Evolutionary conservation across 2,888 invertebrate species (phyloP), one percentile per base, ranked within the genome.

Genomic region (Brachyptera putata): DNA sequence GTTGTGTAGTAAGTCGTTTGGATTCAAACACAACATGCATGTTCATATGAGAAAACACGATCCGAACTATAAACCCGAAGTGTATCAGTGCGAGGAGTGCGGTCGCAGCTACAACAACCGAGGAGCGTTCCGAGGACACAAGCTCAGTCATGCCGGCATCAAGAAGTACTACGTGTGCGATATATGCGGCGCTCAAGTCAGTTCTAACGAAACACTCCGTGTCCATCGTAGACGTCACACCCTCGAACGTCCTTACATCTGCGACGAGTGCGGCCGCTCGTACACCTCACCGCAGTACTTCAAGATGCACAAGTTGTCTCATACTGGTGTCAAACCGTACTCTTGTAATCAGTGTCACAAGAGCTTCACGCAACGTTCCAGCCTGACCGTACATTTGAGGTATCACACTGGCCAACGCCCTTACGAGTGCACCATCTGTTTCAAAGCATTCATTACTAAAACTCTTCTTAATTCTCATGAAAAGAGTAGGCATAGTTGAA

Each of bases 1-100:
- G 0, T 74, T 80, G 1, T 84, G 84, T 65, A 81, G 82, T 0
- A 81, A 80, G 66, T 81, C 80, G 66, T 80, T 83, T 66, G 76
- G 24, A 7, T 37, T 24, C 2, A 60, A 60, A 24, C 53, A 55
- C 24, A 46, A 39, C 13, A 46, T 64, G 57, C 59, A 43, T 16
- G 58, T 36, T 22, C 60, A 57, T 64, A 62, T 57, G 5, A 3
- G 24, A 26, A 58, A 36, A 26, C 56, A 53, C 36, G 53, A 53
- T 13, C 36, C 36, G 1, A 18, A 13, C 13, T 34, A 21, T 36
- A n/a, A 9, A 7, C 53, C 53, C 1, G 53, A 53, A 14, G 63
- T 41, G 48, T 63, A 68, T 58, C 64, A 61, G 5, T 73, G 72
- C 60, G 60, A 57, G 3, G 50, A 69, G 13, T 72, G 73, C 26